Percentiles rank a stretch among this genome's conserved stretches.
Conservation (phyloP, 2,797 vertebrate species). For the Varecia variegata region DNA sequence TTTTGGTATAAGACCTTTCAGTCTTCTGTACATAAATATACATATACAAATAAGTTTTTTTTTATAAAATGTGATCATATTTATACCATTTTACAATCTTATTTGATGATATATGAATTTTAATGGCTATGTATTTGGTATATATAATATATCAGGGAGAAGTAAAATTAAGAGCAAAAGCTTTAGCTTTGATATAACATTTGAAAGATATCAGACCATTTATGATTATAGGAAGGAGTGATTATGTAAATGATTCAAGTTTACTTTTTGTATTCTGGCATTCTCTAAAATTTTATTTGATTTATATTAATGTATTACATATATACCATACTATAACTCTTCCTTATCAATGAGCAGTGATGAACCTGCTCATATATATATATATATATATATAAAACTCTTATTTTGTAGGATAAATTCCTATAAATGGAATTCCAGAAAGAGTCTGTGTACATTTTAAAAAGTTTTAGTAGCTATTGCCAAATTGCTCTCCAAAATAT, state of each 20-base stretch:
- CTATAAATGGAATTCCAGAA: not conserved
- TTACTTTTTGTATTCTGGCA: not conserved
- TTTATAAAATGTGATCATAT: not conserved
- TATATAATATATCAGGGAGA: not conserved
- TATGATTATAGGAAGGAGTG: not conserved
- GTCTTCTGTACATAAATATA: not conserved
- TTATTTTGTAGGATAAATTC: not conserved
- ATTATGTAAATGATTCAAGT: not conserved
- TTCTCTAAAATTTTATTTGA: slow-evolving; percentile 33
- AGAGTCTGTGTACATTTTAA: not conserved
- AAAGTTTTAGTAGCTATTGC: not conserved
- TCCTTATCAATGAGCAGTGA: not conserved
- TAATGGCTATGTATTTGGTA: not conserved
- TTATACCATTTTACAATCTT: not conserved
- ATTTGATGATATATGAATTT: slow-evolving; percentile 4
- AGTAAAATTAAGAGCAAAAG: slow-evolving; percentile 11
- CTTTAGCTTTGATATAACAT: not conserved
- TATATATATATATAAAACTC: not conserved
- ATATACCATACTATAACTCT: not conserved
- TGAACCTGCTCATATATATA: not conserved
- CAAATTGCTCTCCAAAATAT: not conserved
- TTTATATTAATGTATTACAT: not conserved
- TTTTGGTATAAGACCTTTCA: not conserved
- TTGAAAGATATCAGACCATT: not conserved
- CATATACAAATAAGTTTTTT: not conserved